Conservation (phyloP, 2,113 vertebrate genomes). For the Amphiprion ocellaris region DNA sequence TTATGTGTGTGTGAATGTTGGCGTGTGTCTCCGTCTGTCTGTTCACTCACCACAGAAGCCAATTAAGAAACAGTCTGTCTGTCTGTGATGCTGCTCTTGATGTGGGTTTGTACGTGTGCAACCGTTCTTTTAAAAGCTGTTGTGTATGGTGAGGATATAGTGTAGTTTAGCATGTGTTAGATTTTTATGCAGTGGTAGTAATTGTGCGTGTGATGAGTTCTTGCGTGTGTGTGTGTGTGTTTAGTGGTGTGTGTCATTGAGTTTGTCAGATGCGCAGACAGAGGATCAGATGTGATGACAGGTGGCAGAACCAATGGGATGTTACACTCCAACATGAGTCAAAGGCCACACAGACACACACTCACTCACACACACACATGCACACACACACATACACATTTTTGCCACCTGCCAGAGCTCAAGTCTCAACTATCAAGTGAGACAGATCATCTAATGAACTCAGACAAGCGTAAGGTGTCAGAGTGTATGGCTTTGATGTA, state of each 20-base stretch:
- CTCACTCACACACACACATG: slow-evolving; percentile 19
- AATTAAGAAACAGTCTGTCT: slow-evolving; percentile 67
- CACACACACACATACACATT: slow-evolving; percentile 25
- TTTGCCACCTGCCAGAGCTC: slow-evolving; percentile 52
- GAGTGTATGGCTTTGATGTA: slow-evolving; percentile 19
- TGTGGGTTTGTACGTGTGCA: background rate
- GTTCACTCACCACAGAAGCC: slow-evolving; percentile 59
- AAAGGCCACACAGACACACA: slow-evolving; percentile 41
- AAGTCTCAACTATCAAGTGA: slow-evolving; percentile 37
- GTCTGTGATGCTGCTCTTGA: slow-evolving; percentile 6
- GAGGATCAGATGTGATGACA: slow-evolving; percentile 61
- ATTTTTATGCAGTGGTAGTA: background rate
- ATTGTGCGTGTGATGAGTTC: slow-evolving; percentile 8
- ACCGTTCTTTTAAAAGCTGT: background rate
- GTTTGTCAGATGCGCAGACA: slow-evolving; percentile 46
- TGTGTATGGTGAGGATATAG: background rate
- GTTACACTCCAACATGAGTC: slow-evolving; percentile 53
- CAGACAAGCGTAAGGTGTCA: slow-evolving; percentile 55
- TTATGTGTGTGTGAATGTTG: slow-evolving; percentile 18
- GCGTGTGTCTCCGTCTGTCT: slow-evolving; percentile 46
- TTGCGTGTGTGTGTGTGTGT: background rate
- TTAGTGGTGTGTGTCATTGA: slow-evolving; percentile 34
- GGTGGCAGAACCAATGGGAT: slow-evolving; percentile 62
- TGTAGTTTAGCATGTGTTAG: background rate
- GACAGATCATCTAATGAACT: slow-evolving; percentile 55